phyloP scores from a whole-genome alignment of 1,140 invertebrate genomes.

The Drosophila quadrilineata region DNA sequence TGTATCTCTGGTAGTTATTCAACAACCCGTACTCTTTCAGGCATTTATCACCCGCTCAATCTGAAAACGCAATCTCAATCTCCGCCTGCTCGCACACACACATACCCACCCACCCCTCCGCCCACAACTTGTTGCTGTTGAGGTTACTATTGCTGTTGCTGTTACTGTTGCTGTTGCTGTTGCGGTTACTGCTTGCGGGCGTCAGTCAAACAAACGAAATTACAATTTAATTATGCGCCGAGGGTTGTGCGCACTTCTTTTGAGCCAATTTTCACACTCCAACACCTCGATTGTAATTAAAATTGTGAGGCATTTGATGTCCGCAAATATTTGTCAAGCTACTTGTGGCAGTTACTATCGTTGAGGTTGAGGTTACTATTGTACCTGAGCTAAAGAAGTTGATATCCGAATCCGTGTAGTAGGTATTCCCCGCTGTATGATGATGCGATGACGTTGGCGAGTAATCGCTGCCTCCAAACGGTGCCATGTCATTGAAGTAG shows the following conservation, averaged over 20 bases:
- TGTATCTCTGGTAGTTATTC: slow-evolving; percentile 8
- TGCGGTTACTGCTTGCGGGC: slow-evolving; percentile 33
- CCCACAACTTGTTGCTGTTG: slow-evolving; percentile 62
- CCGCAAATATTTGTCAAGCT: slow-evolving; percentile 66
- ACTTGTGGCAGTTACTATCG: background rate
- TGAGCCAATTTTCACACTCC: slow-evolving; percentile 60
- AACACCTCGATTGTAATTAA: slow-evolving; percentile 63
- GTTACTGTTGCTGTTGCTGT: slow-evolving; percentile 3
- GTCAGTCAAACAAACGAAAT: slow-evolving; percentile 53
- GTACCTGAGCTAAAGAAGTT: slow-evolving; percentile 80
- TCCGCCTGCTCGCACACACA: background rate
- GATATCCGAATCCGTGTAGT: slow-evolving; percentile 76
- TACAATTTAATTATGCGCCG: slow-evolving; percentile 72
- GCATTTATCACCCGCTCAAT: slow-evolving; percentile 50
- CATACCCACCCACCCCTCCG: slow-evolving; percentile 13
- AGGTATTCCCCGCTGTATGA: slow-evolving; percentile 46
- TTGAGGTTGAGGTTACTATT: background rate
- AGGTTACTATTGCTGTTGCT: slow-evolving; percentile 33
- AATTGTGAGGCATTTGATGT: slow-evolving; percentile 63
- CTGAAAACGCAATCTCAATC: background rate
- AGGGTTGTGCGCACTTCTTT: slow-evolving; percentile 51
- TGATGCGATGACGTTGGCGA: slow-evolving; percentile 17
- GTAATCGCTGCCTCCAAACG: slow-evolving; percentile 63
- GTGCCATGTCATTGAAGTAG: slow-evolving; percentile 73
- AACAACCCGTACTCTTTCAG: background rate